Evolutionary conservation across 2,797 vertebrate species (phyloP).

Genomic region (Otolemur crassicaudatus): DNA sequence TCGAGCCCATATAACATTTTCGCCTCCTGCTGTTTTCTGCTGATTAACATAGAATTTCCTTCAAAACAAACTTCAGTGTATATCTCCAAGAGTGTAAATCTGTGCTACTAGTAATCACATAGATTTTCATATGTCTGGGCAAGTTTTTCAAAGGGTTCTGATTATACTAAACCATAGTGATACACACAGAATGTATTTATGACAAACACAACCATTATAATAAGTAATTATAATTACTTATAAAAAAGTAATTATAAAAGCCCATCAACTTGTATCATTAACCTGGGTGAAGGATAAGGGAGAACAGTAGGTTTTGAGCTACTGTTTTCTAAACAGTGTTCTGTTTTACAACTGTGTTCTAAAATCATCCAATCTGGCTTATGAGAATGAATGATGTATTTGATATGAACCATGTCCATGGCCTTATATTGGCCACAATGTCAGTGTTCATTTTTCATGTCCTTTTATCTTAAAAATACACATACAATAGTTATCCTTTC

Average conservation of each 20-base stretch:
- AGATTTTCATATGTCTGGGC: background rate
- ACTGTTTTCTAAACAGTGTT: no score
- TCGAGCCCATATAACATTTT: background rate
- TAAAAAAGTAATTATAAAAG: background rate
- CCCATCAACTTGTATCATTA: background rate
- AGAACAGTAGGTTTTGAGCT: background rate
- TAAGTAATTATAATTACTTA: background rate
- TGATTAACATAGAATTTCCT: slow-evolving; percentile 25
- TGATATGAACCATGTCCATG: background rate
- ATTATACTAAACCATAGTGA: background rate
- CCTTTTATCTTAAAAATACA: background rate
- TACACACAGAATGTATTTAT: background rate
- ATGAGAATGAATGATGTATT: background rate
- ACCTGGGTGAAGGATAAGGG: background rate
- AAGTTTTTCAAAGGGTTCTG: background rate
- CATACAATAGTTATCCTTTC: background rate
- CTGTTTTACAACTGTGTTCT: background rate
- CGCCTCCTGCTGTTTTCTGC: background rate
- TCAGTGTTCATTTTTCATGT: background rate
- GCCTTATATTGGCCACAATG: background rate
- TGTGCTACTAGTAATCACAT: background rate
- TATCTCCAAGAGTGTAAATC: background rate
- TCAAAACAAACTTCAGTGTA: background rate
- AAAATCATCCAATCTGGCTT: background rate
- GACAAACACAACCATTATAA: background rate